A percentile compares a stretch with the other conserved stretches of the same genome.
Evolutionary conservation across 1,140 invertebrate genomes (phyloP).

Genomic region (Microplitis mediator): DNA sequence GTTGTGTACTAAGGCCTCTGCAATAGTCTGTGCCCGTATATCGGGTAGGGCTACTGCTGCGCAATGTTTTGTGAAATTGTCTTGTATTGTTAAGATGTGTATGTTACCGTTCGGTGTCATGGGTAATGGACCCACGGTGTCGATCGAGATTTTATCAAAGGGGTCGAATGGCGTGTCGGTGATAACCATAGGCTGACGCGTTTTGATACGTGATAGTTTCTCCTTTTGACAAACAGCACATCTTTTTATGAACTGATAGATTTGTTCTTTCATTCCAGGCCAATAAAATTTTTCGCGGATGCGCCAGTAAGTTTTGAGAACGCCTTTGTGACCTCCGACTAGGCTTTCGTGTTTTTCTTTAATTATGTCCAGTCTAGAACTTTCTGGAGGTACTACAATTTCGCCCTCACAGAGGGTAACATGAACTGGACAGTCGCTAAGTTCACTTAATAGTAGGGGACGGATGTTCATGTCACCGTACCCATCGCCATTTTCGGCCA

Average conservation of each 20-base stretch:
- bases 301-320: background rate
- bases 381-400: background rate
- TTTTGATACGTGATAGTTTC: background rate
- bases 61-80: slow-evolving; percentile 44
- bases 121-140: slow-evolving; percentile 11
- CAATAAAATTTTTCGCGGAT: slow-evolving; percentile 10
- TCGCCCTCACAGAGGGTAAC: slow-evolving; percentile 6
- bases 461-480: background rate
- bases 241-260: background rate
- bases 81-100: slow-evolving; percentile 37
- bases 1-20: slow-evolving; percentile 28
- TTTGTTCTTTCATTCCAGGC: background rate
- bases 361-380: slow-evolving; percentile 6
- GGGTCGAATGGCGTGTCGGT: slow-evolving; percentile 15
- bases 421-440: background rate
- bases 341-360: slow-evolving; percentile 14
- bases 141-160: slow-evolving; percentile 27
- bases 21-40: slow-evolving; percentile 36
- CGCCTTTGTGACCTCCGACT: slow-evolving; percentile 20
- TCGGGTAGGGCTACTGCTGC: slow-evolving; percentile 31
- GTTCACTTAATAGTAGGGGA: background rate
- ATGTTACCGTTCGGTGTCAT: background rate
- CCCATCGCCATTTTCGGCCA: background rate
- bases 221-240: background rate
- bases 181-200: slow-evolving; percentile 7